Base-by-base conservation (phyloP, 2,888 invertebrate genomes). In the Ochropacha duplaris region DNA sequence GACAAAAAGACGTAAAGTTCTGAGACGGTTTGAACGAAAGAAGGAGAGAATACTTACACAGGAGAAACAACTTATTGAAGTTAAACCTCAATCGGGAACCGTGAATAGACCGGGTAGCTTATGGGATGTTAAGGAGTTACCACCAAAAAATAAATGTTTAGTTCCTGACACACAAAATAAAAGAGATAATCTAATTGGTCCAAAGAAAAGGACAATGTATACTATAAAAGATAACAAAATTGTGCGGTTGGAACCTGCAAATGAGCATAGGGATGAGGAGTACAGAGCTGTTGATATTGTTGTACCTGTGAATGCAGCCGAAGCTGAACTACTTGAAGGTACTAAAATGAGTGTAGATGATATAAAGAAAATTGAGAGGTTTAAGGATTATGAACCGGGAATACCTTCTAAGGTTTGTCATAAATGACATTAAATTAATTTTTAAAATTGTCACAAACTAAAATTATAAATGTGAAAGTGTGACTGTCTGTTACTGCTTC, bases 321-420 rank as follows among this genome's bases (percentile, higher is more conserved):
- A 90, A 56, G 78, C 84, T 49, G 81, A 87, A 57, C 65, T 93
- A 22, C 66, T 91, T 34, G 91, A 91, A 74, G 89, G 90, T 11
- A 91, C 92, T 0, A 92, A 93, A 69, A 87, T 94, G 86, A 76
- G 79, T 49, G 57, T 93, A 24, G 93, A 93, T 71, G 92, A 94
- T 69, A 94, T 94, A 26, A 92, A 78, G 76, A 89, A 88, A 62
- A 88, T 94, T 65, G 92, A 93, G 1, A 84, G 90, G 66, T 94
- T 94, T 68, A 83, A 88, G 66, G 89, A 94, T 65, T 94, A 94
- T 76, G 81, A 90, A 36, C 86, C 90, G 56, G 94, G 94, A 22
- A 72, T 77, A 64, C 94, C 94, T 55, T 92, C 93, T 1, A 94
- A 93, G 83, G 94, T 94, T n/a, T n/a, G n/a, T n/a, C n/a, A n/a